A percentile compares a stretch with the other conserved stretches of the same genome.
Evolutionary conservation across 2,888 invertebrate genomes (phyloP).

Genomic region (Drosophila dives): DNA sequence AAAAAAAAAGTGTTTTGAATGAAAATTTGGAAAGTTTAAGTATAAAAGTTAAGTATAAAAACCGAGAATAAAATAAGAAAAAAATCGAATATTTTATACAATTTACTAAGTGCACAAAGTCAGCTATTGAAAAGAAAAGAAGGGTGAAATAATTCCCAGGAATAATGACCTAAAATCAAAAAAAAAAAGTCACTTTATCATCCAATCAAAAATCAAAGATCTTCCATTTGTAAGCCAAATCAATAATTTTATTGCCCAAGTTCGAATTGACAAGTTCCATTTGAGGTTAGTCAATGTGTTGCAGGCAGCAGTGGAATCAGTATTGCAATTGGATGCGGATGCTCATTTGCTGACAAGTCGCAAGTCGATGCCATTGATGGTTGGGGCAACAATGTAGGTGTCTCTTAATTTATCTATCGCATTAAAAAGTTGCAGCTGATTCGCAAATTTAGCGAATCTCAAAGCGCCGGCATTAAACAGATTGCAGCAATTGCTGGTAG

Average conservation of each 20-base stretch:
- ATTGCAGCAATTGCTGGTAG: conserved; percentile 34
- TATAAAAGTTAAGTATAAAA: background rate
- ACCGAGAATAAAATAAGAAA: background rate
- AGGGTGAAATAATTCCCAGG: background rate
- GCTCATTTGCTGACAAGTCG: conserved; percentile 41
- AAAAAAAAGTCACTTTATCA: background rate
- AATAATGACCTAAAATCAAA: background rate
- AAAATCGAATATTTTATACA: background rate
- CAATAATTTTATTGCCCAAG: background rate
- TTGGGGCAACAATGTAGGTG: conserved; percentile 43
- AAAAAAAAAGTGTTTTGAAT: background rate
- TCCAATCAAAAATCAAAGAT: background rate
- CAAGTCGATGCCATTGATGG: conserved; percentile 24
- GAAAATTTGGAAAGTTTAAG: background rate
- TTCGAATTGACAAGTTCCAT: background rate
- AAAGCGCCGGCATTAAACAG: conserved; percentile 52
- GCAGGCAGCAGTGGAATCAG: background rate
- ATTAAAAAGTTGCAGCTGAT: conserved; percentile 50
- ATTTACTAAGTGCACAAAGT: background rate
- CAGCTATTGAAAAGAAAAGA: background rate
- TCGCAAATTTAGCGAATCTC: conserved; percentile 55
- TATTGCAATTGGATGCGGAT: conserved; percentile 31
- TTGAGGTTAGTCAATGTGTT: conserved; percentile 2
- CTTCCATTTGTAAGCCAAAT: background rate
- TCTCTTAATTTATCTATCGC: conserved; percentile 54